Evolutionary conservation across 2,113 vertebrate genomes (phyloP), one percentile per base, ranked within the genome.

Genomic region (Cygnus atratus): DNA sequence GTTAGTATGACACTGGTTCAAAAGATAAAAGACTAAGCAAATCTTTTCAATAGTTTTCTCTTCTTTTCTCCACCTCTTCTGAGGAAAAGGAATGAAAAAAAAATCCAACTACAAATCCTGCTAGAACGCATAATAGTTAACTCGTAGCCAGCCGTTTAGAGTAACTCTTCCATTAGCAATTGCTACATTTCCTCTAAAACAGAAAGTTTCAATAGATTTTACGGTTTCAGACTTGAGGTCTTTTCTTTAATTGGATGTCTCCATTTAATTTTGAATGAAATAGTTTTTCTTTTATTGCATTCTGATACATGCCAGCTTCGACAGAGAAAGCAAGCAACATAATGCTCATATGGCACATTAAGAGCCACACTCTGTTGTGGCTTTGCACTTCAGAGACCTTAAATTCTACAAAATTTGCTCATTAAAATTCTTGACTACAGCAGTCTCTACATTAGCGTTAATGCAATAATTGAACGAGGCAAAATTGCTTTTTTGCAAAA

Each of bases 261-360:
- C 93, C 63, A 83, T 95, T 95, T 96, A 90, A 92, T 94, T 95
- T 93, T 89, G 92, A 97, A 95, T 88, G 84, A 90, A 89, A 87
- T 93, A 82, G 96, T 90, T 93, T 93, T 89, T 92, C 93, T 93
- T 97, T 87, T 93, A 90, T 77, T 91, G 90, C 90, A 89, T 87
- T 92, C 94, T 87, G 90, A 67, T 86, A 75, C 80, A 59, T 93
- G 90, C 75, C 93, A 96, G 75, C 87, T 96, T 92, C 94, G 92
- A 82, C 88, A 92, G 84, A 91, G 78, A 89, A 94, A 95, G 92
- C 58, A 81, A 81, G 96, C 59, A 80, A 94, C 80, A 87, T 67
- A 94, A 86, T 95, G 80, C 82, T 92, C 41, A 90, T 94, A 87
- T 74, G 65, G 57, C 81, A 93, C 57, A 71, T 90, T 91, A 93